phyloP scores from a whole-genome alignment of 2,797 vertebrate species.

The Danio tinwini region DNA sequence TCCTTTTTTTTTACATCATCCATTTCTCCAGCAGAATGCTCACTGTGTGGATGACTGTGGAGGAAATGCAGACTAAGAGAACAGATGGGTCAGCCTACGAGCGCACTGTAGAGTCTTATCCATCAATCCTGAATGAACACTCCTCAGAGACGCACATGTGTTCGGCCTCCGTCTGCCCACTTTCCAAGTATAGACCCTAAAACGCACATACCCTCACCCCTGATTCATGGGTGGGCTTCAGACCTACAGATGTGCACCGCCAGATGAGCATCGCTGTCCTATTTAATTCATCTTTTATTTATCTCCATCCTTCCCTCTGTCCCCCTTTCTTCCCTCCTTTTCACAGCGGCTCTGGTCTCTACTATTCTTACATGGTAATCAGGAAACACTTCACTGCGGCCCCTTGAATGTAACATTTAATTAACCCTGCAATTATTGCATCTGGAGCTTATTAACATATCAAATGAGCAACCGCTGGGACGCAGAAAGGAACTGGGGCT shows the following conservation, averaged over 20 bases:
- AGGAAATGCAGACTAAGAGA: slow-evolving; percentile 38
- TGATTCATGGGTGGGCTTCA: slow-evolving; percentile 42
- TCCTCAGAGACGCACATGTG: slow-evolving; percentile 53
- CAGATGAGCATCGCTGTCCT: slow-evolving; percentile 35
- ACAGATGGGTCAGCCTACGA: slow-evolving; percentile 56
- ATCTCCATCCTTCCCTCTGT: not conserved
- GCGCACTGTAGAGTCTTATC: slow-evolving; percentile 39
- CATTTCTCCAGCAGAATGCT: not conserved
- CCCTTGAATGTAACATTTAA: slow-evolving; percentile 56
- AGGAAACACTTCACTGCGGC: slow-evolving; percentile 42
- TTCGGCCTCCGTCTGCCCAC: slow-evolving; percentile 42
- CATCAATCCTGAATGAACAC: slow-evolving; percentile 40
- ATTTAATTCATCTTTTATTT: slow-evolving; percentile 25
- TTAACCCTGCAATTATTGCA: slow-evolving; percentile 65
- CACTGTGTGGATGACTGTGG: slow-evolving; percentile 6
- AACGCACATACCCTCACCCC: slow-evolving; percentile 45
- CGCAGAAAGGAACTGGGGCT: slow-evolving; percentile 42
- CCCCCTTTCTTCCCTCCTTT: not conserved
- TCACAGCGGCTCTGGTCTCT: slow-evolving; percentile 3
- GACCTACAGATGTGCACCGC: slow-evolving; percentile 39
- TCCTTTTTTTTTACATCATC: not conserved
- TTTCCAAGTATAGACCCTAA: slow-evolving; percentile 54
- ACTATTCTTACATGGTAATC: slow-evolving; percentile 37
- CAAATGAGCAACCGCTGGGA: slow-evolving; percentile 55
- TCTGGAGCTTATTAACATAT: slow-evolving; percentile 66